Base-by-base conservation (phyloP, 2,888 invertebrate species). In the Odontocolon sp. region DNA sequence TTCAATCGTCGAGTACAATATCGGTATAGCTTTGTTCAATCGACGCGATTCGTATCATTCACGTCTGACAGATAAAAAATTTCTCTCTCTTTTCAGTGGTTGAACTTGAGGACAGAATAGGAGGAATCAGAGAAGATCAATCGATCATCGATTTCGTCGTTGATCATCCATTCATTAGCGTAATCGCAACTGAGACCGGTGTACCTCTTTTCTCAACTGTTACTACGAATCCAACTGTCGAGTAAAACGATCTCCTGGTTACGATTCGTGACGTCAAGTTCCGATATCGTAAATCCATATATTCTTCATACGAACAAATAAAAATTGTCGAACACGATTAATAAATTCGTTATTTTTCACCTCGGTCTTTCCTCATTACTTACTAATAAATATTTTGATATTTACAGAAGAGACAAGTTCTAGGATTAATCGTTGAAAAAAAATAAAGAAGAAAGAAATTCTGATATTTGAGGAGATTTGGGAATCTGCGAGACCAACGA, bases 151-250 rank as follows among this genome's bases (percentile, higher is more conserved):
- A 6, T 11, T 75, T 77, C 26, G 9, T 11, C 16, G 72, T 56
- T 28, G 45, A 80, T 68, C 77, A n/a, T 42, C 77, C 77, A 5
- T 77, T 72, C 42, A 1, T 75, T 28, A 36, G 54, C 40, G 8
- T 69, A 23, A 63, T 80, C 47, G 61, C 11, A 2, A 28, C 47
- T 18, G 18, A 47, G 2, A n/a, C 6, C 6, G 38, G 64, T 52
- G n/a, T 26, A 16, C 28, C 45, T 45, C 31, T 76, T 6, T 63
- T 63, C 50, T n/a, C 21, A 2, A 21, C 47, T 1, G 50, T 70
- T 38, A 38, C 18, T 11, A 6, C 40, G 3, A 28, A 63, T 14
- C 54, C 47, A 18, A 11, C 33, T 33, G 3, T 11, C 28, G n/a
- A 42, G 23, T 40, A 4, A 11, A 18, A 52, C 38, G 1, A 52